A percentile compares a stretch with the other conserved stretches of the same genome.
These are phyloP conservation scores for Myotis vivesi DNA, from an alignment of 2,797 vertebrate genomes.

Conservation along the genomic window DNA sequence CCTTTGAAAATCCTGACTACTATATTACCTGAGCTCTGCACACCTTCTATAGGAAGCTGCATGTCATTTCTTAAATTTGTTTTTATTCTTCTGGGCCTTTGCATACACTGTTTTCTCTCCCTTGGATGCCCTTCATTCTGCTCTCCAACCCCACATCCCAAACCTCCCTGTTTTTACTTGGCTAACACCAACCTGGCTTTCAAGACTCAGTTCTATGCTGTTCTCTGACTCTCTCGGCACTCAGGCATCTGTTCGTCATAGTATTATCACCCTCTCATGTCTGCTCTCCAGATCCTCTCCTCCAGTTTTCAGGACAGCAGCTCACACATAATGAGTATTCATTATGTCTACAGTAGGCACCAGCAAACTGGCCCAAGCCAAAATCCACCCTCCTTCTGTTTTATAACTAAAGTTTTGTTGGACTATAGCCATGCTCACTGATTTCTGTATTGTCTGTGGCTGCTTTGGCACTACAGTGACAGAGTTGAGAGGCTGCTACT, in stretches of 20 bases:
- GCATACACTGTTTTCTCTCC: background rate
- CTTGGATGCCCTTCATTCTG: background rate
- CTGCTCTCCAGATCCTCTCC: background rate
- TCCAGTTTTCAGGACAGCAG: background rate
- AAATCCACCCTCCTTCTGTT: background rate
- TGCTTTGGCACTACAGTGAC: background rate
- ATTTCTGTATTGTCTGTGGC: background rate
- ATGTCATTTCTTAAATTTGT: background rate
- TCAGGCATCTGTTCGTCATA: background rate
- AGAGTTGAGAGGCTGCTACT: background rate
- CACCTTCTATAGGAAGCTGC: background rate
- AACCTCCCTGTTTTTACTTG: background rate
- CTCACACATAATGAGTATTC: background rate
- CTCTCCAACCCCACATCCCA: background rate
- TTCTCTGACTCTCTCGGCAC: background rate
- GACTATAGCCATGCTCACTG: background rate
- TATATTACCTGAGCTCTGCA: background rate
- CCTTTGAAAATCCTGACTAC: background rate
- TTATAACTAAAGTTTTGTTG: constrained; percentile 10
- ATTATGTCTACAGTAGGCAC: background rate
- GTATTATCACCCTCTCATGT: background rate
- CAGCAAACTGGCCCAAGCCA: background rate
- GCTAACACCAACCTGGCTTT: background rate
- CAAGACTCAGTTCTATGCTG: background rate
- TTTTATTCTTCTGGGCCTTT: background rate